Evolutionary conservation across 2,888 invertebrate genomes (phyloP).

Genomic region (Artemia sinica): DNA sequence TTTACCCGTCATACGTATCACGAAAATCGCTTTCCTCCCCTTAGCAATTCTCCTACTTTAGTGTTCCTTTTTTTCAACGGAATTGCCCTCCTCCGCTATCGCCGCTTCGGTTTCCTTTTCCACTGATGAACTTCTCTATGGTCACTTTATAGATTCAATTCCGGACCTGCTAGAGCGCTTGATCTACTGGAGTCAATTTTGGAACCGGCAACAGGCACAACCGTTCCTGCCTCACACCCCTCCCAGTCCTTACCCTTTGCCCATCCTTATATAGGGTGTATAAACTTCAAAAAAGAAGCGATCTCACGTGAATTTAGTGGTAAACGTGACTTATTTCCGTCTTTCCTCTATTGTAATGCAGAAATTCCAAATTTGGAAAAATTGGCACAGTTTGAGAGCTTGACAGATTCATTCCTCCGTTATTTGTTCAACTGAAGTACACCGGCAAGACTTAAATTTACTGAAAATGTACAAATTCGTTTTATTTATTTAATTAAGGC

Average conservation of each 20-base stretch:
- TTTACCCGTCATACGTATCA: background rate
- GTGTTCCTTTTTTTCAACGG: background rate
- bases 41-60: background rate
- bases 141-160: background rate
- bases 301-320: constrained; percentile 1
- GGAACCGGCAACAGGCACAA: background rate
- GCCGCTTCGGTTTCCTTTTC: constrained; percentile 5
- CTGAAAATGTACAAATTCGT: constrained; percentile 10
- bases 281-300: constrained; percentile 6
- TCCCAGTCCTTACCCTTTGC: constrained; percentile 12
- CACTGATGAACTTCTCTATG: background rate
- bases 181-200: background rate
- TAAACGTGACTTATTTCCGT: background rate
- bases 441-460: background rate
- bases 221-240: background rate
- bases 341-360: background rate
- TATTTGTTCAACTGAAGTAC: constrained; percentile 5
- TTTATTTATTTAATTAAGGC: constrained; percentile 12
- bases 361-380: background rate
- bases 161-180: background rate
- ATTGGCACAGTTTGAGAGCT: background rate
- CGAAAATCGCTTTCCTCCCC: background rate
- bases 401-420: background rate
- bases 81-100: constrained; percentile 3
- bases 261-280: background rate